A percentile compares a stretch with the other conserved stretches of the same genome.
phyloP scores from a whole-genome alignment of 2,888 invertebrate genomes.

The Leptinotarsa haldemani region DNA sequence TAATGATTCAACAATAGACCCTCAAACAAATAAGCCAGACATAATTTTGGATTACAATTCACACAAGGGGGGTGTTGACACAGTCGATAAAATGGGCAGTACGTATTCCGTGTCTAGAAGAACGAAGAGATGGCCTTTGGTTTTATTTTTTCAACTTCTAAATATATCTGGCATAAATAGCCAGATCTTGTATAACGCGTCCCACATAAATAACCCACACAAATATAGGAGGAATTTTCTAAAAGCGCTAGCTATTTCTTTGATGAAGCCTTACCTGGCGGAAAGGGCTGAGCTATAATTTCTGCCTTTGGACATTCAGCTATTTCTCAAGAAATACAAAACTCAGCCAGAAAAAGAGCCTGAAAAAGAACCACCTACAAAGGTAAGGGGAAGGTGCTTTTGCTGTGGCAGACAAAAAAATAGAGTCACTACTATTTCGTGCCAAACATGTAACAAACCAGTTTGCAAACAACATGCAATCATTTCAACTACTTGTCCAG shows the following conservation, averaged over 20 bases:
- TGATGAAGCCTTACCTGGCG: slow-evolving; percentile 41
- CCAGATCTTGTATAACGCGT: slow-evolving; percentile 29
- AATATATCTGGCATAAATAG: slow-evolving; percentile 50
- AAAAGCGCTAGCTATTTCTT: slow-evolving; percentile 31
- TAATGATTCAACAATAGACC: slow-evolving; percentile 40
- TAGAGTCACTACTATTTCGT: slow-evolving; percentile 38
- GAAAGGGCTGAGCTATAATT: slow-evolving; percentile 33
- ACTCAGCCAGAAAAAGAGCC: slow-evolving; percentile 3
- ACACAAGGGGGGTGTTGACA: slow-evolving; percentile 52
- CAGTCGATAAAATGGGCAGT: slow-evolving; percentile 50
- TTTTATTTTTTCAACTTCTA: slow-evolving; percentile 49
- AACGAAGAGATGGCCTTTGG: slow-evolving; percentile 50
- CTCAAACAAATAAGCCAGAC: slow-evolving; percentile 42
- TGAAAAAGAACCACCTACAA: slow-evolving; percentile 32
- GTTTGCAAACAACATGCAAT: slow-evolving; percentile 41
- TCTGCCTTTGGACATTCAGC: slow-evolving; percentile 34
- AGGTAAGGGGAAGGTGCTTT: slow-evolving; percentile 40
- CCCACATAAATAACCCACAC: slow-evolving; percentile 22
- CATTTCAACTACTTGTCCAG: slow-evolving; percentile 24
- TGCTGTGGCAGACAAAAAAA: slow-evolving; percentile 39
- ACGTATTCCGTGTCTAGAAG: slow-evolving; percentile 46
- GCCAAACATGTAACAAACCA: slow-evolving; percentile 34
- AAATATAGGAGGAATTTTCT: slow-evolving; percentile 38
- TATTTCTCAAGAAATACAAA: slow-evolving; percentile 39
- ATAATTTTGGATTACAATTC: slow-evolving; percentile 46